These are phyloP conservation scores for Istiophorus platypterus DNA, from an alignment of 2,113 vertebrate genomes.

Conservation along the genomic window DNA sequence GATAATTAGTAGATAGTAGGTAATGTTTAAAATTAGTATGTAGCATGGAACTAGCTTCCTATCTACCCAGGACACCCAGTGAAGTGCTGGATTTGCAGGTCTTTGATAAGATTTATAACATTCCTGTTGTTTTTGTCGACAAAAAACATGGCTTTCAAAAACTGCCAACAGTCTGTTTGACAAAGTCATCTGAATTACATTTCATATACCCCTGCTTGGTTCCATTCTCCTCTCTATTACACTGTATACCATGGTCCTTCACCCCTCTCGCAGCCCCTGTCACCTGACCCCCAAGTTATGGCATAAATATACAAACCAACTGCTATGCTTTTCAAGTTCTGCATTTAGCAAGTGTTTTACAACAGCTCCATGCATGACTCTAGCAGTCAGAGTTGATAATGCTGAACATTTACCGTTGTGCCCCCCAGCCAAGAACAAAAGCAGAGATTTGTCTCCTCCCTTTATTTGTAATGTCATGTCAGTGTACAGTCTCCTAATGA, in stretches of 20 bases:
- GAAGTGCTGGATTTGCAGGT: not conserved
- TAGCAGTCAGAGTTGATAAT: conserved; percentile 67
- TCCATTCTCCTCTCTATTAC: conserved; percentile 14
- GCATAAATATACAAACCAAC: conserved; percentile 42
- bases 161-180: conserved; percentile 10
- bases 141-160: not conserved
- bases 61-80: not conserved
- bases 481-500: conserved; percentile 51
- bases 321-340: conserved; percentile 19
- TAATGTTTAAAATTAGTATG: not conserved
- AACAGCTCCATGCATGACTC: conserved; percentile 35
- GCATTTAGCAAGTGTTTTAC: conserved; percentile 65
- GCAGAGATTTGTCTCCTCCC: conserved; percentile 54
- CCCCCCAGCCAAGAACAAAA: conserved; percentile 40
- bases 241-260: not conserved
- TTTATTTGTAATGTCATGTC: conserved; percentile 60
- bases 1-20: not conserved
- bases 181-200: conserved; percentile 23
- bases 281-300: conserved; percentile 2
- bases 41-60: not conserved
- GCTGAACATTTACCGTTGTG: conserved; percentile 57
- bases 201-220: conserved; percentile 9
- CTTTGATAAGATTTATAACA: not conserved
- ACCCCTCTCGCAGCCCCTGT: not conserved
- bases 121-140: not conserved